These are phyloP conservation scores for Alces alces DNA, from an alignment of 2,113 vertebrate species.

Conservation along the genomic window DNA sequence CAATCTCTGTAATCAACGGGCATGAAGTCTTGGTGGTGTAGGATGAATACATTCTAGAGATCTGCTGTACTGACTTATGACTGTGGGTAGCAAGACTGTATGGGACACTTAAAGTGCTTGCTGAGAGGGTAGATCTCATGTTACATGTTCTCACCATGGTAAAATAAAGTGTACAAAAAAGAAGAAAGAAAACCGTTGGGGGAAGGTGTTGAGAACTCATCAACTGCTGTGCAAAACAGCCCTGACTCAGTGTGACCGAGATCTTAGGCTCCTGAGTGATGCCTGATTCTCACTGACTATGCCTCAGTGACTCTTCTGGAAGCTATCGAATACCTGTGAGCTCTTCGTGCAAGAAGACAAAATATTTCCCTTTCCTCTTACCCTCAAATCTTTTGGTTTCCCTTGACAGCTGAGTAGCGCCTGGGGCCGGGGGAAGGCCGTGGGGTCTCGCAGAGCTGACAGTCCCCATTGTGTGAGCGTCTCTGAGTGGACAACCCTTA, in stretches of 20 bases:
- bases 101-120: not conserved
- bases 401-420: not conserved
- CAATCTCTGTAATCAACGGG: too few relatives aligned
- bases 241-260: accelerated
- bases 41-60: accelerated
- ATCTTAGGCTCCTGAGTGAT: not conserved
- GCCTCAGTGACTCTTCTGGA: not conserved
- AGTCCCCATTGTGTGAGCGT: not conserved
- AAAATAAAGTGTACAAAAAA: not conserved
- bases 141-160: not conserved
- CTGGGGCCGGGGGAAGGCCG: not conserved
- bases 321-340: not conserved
- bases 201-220: too few relatives aligned
- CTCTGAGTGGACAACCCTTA: accelerated
- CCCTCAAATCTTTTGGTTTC: not conserved
- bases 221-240: accelerated
- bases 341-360: not conserved
- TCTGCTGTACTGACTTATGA: accelerated
- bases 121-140: not conserved
- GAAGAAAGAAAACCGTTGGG: not conserved
- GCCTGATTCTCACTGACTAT: not conserved
- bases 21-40: not conserved
- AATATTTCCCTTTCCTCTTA: not conserved
- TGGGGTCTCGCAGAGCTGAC: not conserved
- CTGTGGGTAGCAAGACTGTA: accelerated